These are phyloP conservation scores for Centropus bengalensis DNA, from an alignment of 2,113 vertebrate genomes.

Conservation along the genomic window DNA sequence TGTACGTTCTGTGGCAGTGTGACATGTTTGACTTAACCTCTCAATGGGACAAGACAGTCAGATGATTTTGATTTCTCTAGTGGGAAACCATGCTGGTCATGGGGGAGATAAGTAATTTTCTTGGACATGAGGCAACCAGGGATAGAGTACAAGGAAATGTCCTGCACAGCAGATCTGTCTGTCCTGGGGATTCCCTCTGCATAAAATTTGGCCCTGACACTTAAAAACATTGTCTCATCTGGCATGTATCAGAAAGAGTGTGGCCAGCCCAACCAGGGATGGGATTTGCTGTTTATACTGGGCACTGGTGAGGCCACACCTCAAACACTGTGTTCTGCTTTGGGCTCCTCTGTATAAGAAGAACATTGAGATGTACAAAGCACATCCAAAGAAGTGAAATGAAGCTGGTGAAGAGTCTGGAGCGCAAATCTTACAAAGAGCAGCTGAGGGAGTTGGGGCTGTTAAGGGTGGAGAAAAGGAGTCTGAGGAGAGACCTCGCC, in stretches of 20 bases:
- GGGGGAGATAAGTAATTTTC: neutral
- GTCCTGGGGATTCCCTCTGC: accelerated
- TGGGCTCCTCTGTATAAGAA: too few species aligned
- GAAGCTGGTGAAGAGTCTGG: too few species aligned
- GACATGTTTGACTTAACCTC: neutral
- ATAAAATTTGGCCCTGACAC: neutral
- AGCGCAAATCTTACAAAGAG: too few species aligned
- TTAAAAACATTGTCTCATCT: neutral
- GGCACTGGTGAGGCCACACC: too few species aligned
- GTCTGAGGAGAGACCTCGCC: too few species aligned
- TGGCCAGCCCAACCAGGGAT: too few species aligned
- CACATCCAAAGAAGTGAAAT: too few species aligned
- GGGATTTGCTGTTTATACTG: too few species aligned
- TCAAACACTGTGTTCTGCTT: too few species aligned
- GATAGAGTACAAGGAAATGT: neutral
- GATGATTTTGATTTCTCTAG: neutral
- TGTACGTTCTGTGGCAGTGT: neutral
- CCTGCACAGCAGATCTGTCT: neutral
- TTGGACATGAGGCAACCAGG: neutral
- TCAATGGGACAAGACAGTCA: neutral
- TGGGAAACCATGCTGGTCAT: neutral
- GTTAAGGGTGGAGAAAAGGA: too few species aligned
- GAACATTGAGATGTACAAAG: too few species aligned
- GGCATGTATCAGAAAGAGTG: neutral
- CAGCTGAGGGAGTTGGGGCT: too few species aligned